Percentiles rank a stretch among this genome's conserved stretches.
These are phyloP conservation scores for Mustela lutreola DNA, from an alignment of 2,113 vertebrate species.

Conservation along the genomic window DNA sequence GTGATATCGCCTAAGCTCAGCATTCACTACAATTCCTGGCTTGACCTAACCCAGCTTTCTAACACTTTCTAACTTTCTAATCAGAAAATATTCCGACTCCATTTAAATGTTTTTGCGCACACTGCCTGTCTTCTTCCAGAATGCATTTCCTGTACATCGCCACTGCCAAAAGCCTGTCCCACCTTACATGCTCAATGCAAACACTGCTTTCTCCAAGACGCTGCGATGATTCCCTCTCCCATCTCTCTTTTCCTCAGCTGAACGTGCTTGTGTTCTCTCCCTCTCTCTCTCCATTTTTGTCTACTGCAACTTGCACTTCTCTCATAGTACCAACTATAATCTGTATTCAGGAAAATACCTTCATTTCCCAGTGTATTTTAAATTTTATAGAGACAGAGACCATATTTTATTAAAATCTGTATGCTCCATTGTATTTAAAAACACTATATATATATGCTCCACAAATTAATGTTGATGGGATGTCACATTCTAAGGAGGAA, in stretches of 20 bases:
- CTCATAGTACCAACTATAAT: not conserved
- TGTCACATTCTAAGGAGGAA: not conserved
- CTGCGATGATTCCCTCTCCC: not conserved
- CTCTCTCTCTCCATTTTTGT: not conserved
- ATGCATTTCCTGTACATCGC: not conserved
- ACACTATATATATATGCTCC: not conserved
- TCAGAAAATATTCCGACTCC: not conserved
- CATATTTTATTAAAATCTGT: not conserved
- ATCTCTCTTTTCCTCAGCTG: not conserved
- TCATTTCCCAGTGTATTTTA: not conserved
- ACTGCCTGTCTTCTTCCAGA: not conserved
- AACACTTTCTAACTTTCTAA: not conserved
- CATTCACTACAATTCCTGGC: not conserved
- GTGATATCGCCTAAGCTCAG: not conserved
- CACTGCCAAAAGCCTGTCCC: not conserved
- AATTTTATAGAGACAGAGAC: not conserved
- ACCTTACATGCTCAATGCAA: conserved; percentile 44
- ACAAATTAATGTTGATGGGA: not conserved
- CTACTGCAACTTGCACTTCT: not conserved
- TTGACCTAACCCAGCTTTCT: not conserved
- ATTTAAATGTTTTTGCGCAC: conserved; percentile 37
- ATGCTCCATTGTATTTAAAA: not conserved
- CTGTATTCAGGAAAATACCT: not conserved
- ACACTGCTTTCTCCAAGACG: not conserved
- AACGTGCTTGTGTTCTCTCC: not conserved